phyloP scores from a whole-genome alignment of 2,797 vertebrate genomes.

The Rhadinocentrus ornatus region DNA sequence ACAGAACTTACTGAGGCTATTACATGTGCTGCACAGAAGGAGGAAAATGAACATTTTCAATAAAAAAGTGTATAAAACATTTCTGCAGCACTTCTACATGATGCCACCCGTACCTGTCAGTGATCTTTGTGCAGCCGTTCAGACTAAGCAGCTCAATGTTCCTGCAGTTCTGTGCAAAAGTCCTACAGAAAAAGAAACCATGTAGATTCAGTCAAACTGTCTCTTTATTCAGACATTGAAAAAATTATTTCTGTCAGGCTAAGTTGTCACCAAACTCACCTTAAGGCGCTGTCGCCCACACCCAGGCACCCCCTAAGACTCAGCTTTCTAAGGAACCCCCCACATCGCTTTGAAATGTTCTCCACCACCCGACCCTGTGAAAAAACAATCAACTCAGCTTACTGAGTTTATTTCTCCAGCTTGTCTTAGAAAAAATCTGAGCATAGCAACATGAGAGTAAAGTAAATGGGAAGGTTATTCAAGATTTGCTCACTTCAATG shows the following conservation, averaged over 20 bases:
- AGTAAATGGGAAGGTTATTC: not conserved
- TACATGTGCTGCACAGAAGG: conserved; percentile 88
- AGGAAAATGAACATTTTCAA: not conserved
- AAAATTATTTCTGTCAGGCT: not conserved
- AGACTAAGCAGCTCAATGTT: conserved; percentile 97
- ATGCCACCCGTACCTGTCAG: conserved; percentile 87
- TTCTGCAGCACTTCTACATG: not conserved
- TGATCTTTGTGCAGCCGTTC: conserved; percentile 98
- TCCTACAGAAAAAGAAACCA: conserved; percentile 78
- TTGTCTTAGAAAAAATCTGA: not conserved
- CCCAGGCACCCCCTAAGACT: conserved; percentile 94
- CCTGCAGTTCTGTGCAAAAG: conserved; percentile 97
- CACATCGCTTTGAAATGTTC: conserved; percentile 98
- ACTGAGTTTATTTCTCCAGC: not conserved
- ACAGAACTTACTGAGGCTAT: conserved; percentile 98
- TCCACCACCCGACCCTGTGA: conserved; percentile 94
- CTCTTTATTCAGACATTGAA: fast-evolving
- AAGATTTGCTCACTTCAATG: conserved; percentile 88
- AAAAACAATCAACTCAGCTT: conserved; percentile 1
- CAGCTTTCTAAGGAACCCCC: conserved; percentile 94
- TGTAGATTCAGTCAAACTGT: not conserved
- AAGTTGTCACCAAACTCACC: conserved; percentile 73
- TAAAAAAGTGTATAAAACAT: not conserved
- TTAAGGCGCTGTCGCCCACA: conserved; percentile 95
- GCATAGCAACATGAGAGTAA: not conserved